A percentile compares a stretch with the other conserved stretches of the same genome.
These are phyloP conservation scores for Piaya cayana DNA, from an alignment of 2,113 vertebrate genomes.

Conservation along the genomic window DNA sequence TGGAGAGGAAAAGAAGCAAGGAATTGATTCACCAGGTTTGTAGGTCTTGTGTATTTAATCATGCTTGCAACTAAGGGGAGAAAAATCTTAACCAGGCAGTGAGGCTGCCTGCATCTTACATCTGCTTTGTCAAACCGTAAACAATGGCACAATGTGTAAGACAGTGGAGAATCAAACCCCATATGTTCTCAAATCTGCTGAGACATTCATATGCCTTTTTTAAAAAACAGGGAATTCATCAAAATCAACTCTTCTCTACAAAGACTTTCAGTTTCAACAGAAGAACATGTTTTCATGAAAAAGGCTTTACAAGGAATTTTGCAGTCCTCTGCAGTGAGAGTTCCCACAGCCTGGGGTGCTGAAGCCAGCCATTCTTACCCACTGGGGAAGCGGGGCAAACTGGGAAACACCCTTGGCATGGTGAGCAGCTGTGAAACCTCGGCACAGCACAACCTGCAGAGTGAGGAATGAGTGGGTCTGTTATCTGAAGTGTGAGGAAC, in stretches of 20 bases:
- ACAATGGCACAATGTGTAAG: neutral
- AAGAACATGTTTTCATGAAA: neutral
- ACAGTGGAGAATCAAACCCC: slow-evolving; percentile 22
- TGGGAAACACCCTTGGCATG: neutral
- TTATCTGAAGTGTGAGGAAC: neutral
- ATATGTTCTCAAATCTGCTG: slow-evolving; percentile 46
- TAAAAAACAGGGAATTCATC: neutral
- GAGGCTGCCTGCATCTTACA: neutral
- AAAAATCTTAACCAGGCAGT: neutral
- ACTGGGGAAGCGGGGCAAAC: neutral
- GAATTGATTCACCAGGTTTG: neutral
- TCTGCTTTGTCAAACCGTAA: slow-evolving; percentile 22
- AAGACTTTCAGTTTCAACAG: neutral
- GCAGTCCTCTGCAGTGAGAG: neutral
- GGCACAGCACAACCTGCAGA: neutral
- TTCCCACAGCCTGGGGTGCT: neutral
- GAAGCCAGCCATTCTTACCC: neutral
- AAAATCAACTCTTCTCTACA: neutral
- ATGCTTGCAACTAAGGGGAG: neutral
- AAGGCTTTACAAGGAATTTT: neutral
- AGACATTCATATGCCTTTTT: neutral
- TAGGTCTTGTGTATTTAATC: neutral
- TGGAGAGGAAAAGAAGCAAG: neutral
- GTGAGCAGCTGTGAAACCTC: rapidly evolving
- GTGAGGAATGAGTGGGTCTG: neutral